Percentiles rank a stretch among this genome's conserved stretches.
Conservation (phyloP, 2,888 invertebrate species). For the Tanypteryx hageni region DNA sequence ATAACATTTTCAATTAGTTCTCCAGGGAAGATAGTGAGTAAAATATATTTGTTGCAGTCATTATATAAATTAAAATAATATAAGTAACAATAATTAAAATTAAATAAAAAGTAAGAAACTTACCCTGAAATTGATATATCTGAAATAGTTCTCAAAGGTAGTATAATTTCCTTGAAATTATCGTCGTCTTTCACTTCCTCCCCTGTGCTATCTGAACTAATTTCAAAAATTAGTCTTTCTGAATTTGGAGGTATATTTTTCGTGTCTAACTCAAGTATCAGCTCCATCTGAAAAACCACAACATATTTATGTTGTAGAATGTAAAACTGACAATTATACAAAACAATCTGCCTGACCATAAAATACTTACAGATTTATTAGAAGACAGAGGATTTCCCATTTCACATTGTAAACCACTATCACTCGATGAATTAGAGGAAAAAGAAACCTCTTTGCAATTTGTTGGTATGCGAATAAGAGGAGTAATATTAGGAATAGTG, state of each 20-base stretch:
- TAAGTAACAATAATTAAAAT: background rate
- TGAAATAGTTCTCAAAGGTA: slow-evolving; percentile 69
- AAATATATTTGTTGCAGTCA: background rate
- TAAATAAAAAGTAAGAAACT: background rate
- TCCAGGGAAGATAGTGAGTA: background rate
- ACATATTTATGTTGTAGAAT: background rate
- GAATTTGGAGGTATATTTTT: slow-evolving; percentile 68
- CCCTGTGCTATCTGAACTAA: slow-evolving; percentile 70
- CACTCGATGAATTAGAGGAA: slow-evolving; percentile 23
- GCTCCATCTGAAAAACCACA: slow-evolving; percentile 37
- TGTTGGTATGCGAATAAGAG: slow-evolving; percentile 70
- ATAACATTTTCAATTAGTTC: too few species aligned
- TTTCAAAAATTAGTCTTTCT: slow-evolving; percentile 68
- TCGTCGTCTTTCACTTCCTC: slow-evolving; percentile 69
- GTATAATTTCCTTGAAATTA: slow-evolving; percentile 68
- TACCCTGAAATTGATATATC: slow-evolving; percentile 71
- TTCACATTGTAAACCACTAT: slow-evolving; percentile 68
- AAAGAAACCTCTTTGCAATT: slow-evolving; percentile 69
- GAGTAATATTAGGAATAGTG: slow-evolving; percentile 68
- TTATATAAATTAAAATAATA: too few species aligned
- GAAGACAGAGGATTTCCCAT: slow-evolving; percentile 70
- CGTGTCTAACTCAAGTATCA: slow-evolving; percentile 67
- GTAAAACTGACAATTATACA: background rate
- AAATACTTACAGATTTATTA: slow-evolving; percentile 68
- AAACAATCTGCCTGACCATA: background rate